phyloP scores from a whole-genome alignment of 2,113 vertebrate species.

The Athene cunicularia region DNA sequence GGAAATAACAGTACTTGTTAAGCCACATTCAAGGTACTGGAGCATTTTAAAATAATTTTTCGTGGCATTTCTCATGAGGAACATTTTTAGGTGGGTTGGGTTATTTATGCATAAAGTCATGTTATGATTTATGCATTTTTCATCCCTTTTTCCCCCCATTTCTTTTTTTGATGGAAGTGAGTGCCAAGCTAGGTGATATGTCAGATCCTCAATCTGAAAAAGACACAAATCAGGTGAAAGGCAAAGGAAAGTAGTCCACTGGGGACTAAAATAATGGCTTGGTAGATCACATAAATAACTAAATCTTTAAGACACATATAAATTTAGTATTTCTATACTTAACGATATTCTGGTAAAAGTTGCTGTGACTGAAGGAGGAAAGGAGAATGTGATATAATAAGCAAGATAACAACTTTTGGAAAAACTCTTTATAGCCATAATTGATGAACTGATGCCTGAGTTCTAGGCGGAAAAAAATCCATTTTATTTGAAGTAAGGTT shows the following conservation, averaged over 20 bases:
- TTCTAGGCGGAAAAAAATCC: not conserved
- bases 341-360: not conserved
- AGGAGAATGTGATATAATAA: not conserved
- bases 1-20: not conserved
- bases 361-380: not conserved
- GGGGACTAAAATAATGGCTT: not conserved
- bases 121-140: not conserved
- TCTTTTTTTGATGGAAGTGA: not conserved
- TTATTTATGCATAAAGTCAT: not conserved
- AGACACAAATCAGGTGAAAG: not conserved
- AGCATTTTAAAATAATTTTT: not conserved
- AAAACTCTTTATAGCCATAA: not conserved
- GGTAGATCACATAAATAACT: not conserved
- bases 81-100: not conserved
- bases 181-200: not conserved
- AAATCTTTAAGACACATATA: not conserved
- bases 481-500: not conserved
- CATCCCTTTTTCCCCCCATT: fast-evolving
- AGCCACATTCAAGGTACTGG: not conserved
- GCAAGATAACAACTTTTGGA: not conserved
- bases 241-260: not conserved
- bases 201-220: not conserved
- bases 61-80: not conserved
- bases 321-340: not conserved
- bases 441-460: not conserved